Conservation (phyloP, 2,797 vertebrate genomes). For the Sciaenops ocellatus region DNA sequence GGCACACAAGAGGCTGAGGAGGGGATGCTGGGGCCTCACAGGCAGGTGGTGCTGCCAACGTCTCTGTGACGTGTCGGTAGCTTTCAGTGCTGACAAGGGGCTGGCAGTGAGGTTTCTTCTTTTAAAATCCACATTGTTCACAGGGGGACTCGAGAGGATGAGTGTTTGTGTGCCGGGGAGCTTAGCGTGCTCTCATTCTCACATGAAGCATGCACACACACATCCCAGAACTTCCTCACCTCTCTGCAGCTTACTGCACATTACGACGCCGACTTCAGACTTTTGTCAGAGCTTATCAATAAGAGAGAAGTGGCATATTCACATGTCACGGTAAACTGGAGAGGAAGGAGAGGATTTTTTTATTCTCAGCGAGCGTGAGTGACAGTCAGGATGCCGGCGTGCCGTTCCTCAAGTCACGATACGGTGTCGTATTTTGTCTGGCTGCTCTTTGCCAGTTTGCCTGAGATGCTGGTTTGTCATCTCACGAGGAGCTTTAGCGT, state of each 20-base stretch:
- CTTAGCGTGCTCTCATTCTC: slow-evolving; percentile 51
- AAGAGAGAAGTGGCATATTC: slow-evolving; percentile 68
- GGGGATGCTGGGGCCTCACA: slow-evolving; percentile 65
- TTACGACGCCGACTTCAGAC: slow-evolving; percentile 51
- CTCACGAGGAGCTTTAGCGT: slow-evolving; percentile 51
- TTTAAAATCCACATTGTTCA: slow-evolving; percentile 80
- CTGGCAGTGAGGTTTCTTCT: slow-evolving; percentile 75
- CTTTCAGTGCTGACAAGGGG: slow-evolving; percentile 75
- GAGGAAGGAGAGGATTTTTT: slow-evolving; percentile 41
- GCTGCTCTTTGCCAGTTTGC: slow-evolving; percentile 33
- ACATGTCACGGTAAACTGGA: slow-evolving; percentile 55
- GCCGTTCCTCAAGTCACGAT: slow-evolving; percentile 53
- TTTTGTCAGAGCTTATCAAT: slow-evolving; percentile 74
- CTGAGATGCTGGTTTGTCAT: slow-evolving; percentile 63
- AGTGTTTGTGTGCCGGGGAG: slow-evolving; percentile 75
- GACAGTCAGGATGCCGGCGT: slow-evolving; percentile 62
- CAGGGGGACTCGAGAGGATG: slow-evolving; percentile 67
- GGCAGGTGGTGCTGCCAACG: slow-evolving; percentile 84
- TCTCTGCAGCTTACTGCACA: slow-evolving; percentile 49
- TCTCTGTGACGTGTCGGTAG: slow-evolving; percentile 64
- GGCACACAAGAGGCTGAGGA: slow-evolving; percentile 76
- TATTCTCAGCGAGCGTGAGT: slow-evolving; percentile 55
- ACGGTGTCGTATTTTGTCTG: slow-evolving; percentile 58
- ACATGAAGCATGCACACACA: slow-evolving; percentile 22
- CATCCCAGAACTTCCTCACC: slow-evolving; percentile 10